Evolutionary conservation across 1,140 invertebrate genomes (phyloP), one percentile per base, ranked within the genome.

Genomic region (Pseudomyrmex cubaensis): DNA sequence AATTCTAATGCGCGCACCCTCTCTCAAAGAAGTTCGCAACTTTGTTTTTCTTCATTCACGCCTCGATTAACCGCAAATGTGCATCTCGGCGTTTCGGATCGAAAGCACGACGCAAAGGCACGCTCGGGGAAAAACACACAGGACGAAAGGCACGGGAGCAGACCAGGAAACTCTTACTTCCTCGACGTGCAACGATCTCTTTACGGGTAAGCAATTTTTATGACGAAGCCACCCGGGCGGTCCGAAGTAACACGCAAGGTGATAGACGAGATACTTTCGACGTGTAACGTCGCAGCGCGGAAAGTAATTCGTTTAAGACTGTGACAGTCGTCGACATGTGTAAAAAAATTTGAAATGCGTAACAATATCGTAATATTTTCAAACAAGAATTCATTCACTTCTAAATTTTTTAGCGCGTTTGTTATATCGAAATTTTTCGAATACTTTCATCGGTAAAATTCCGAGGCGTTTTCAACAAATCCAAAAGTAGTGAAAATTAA

Each of bases 131-230:
- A 44, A 88, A 25, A 74, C 59, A 66, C 17, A 61, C 7, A 20
- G 22, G 35, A 83, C 61, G 56, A 54, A 76, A 82, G 73, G 63
- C 77, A 82, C 61, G 70, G 35, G 80, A 84, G 86, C 48, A 67
- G 92, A 93, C 90, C 92, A 94, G 93, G 93, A 94, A 94, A 92
- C 91, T 91, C 89, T 90, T 91, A 88, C 84, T 89, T 85, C 86
- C 90, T 85, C 85, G 89, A 83, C 89, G 84, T 90, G 91, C 91
- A 93, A 93, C 91, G 90, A 93, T 93, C 91, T 93, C 93, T 94
- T 94, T 93, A 94, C 93, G 93, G 91, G 91, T 92, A 93, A 91
- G 93, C 93, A 93, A 94, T 93, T 94, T 94, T 93, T 93, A 93
- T 90, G 92, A 93, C 92, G 89, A 89, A 93, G 82, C 89, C 93